A percentile compares a stretch with the other conserved stretches of the same genome.
Evolutionary conservation across 2,113 vertebrate genomes (phyloP).

Genomic region (Scomber colias): DNA sequence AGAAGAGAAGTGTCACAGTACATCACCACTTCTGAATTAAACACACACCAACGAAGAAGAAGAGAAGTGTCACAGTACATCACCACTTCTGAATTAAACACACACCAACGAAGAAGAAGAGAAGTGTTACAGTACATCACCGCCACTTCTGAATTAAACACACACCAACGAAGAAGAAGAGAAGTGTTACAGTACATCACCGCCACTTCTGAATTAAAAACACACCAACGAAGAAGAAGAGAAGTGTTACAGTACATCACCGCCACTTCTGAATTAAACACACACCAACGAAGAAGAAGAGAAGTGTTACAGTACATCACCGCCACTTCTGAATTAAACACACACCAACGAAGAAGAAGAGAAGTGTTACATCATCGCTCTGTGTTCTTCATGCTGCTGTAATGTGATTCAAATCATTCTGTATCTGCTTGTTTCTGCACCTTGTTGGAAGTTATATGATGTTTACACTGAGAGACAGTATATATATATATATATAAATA

Average conservation of each 20-base stretch:
- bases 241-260: conserved; percentile 43
- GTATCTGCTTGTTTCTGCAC: too few species aligned
- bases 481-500: too few species aligned
- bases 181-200: conserved; percentile 33
- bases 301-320: too few species aligned
- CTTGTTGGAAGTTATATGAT: too few species aligned
- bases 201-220: background rate
- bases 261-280: background rate
- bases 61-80: conserved; percentile 28
- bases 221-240: too few species aligned
- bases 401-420: background rate
- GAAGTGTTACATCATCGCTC: conserved; percentile 32
- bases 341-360: too few species aligned
- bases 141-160: background rate
- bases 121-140: conserved; percentile 43
- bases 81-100: background rate
- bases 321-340: background rate
- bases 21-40: conserved; percentile 1
- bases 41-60: background rate
- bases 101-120: too few species aligned
- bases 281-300: too few species aligned
- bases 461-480: too few species aligned
- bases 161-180: too few species aligned
- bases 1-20: conserved; percentile 14
- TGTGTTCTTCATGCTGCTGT: background rate